Percentiles rank a stretch among this genome's conserved stretches.
These are phyloP conservation scores for Ametastegia equiseti DNA, from an alignment of 2,888 invertebrate species.

Conservation along the genomic window DNA sequence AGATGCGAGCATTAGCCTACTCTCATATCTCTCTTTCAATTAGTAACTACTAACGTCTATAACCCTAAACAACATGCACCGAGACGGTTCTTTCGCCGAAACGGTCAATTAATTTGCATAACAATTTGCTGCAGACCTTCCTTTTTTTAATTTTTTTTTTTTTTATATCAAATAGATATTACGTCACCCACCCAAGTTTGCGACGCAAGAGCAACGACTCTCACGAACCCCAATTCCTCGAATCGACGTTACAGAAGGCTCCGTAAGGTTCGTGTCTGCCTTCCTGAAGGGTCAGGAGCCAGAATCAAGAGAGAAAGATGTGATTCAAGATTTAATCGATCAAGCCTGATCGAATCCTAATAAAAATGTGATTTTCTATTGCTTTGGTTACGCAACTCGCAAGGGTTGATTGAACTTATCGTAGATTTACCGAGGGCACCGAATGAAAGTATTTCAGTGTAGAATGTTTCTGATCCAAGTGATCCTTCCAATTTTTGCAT, in stretches of 20 bases:
- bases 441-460: no score
- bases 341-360: no score
- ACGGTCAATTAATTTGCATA: slow-evolving; percentile 43
- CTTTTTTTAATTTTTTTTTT: neutral
- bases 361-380: no score
- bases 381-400: no score
- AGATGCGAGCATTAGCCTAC: slow-evolving; percentile 35
- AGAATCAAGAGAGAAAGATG: neutral
- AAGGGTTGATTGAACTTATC: no score
- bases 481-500: no score
- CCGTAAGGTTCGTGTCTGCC: no score
- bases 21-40: slow-evolving; percentile 22
- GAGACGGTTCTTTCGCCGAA: slow-evolving; percentile 31
- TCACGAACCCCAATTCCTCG: neutral
- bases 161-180: slow-evolving; percentile 11
- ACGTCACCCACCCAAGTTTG: slow-evolving; percentile 27
- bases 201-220: slow-evolving; percentile 43
- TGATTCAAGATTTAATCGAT: no score
- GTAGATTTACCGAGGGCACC: no score
- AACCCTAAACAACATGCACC: slow-evolving; percentile 10
- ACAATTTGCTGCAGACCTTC: slow-evolving; percentile 33
- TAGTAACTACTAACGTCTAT: neutral
- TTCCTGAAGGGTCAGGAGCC: no score
- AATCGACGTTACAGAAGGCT: no score
- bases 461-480: no score